Conservation (phyloP, 2,888 invertebrate species). For the Gibbula magus region DNA sequence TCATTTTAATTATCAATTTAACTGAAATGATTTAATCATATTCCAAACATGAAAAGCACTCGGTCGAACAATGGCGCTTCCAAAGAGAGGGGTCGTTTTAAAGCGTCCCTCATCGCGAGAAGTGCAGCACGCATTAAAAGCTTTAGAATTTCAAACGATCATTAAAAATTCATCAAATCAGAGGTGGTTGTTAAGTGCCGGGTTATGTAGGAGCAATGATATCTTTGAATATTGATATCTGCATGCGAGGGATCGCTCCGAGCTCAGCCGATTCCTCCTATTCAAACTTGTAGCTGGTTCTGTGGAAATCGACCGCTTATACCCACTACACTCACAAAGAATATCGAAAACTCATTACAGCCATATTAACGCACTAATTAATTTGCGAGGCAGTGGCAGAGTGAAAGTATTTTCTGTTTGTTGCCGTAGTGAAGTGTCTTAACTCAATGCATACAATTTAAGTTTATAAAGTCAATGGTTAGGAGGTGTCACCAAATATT, state of each 20-base stretch:
- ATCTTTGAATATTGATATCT: not conserved
- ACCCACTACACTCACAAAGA: not conserved
- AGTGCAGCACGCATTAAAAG: not conserved
- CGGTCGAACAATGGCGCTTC: no score
- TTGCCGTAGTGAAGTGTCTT: not conserved
- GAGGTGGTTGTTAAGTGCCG: not conserved
- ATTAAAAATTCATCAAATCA: slow-evolving; percentile 20
- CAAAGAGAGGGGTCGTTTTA: no score
- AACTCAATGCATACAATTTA: slow-evolving; percentile 21
- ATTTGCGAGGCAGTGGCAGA: not conserved
- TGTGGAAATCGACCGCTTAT: not conserved
- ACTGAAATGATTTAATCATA: no score
- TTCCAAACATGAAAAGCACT: no score
- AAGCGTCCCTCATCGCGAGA: no score
- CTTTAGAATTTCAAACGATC: slow-evolving; percentile 15
- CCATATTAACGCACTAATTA: slow-evolving; percentile 15
- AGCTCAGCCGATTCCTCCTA: not conserved
- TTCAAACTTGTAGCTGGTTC: not conserved
- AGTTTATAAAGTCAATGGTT: slow-evolving; percentile 17
- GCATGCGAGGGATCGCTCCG: not conserved
- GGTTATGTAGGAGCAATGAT: not conserved
- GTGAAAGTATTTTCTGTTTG: not conserved
- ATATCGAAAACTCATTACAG: slow-evolving; percentile 13
- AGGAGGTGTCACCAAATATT: slow-evolving; percentile 20
- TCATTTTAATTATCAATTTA: no score